phyloP scores from a whole-genome alignment of 1,140 invertebrate genomes.

The Lepeophtheirus salmonis region DNA sequence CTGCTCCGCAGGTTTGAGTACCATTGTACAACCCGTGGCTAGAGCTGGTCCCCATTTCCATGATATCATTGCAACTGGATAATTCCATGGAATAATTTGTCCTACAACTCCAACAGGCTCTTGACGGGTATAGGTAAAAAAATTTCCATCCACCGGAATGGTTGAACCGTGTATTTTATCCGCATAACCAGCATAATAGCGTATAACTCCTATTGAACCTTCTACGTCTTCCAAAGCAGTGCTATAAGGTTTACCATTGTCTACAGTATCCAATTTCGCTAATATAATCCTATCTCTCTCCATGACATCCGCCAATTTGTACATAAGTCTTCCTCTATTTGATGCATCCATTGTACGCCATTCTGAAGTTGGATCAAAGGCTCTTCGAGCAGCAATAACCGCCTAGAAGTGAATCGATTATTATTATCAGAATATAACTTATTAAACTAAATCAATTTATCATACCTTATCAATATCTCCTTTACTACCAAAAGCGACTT shows the following conservation, averaged over 20 bases:
- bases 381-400: constrained; percentile 49
- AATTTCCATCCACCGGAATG: constrained; percentile 43
- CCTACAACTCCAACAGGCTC: constrained; percentile 72
- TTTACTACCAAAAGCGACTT: constrained; percentile 32
- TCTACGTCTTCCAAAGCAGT: constrained; percentile 45
- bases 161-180: constrained; percentile 80
- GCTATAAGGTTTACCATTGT: constrained; percentile 66
- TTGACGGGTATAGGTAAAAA: constrained; percentile 43
- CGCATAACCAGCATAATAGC: constrained; percentile 76
- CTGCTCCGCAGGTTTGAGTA: constrained; percentile 82
- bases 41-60: constrained; percentile 73
- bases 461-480: background rate
- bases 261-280: constrained; percentile 54
- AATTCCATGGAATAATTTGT: constrained; percentile 83
- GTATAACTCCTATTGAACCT: constrained; percentile 38
- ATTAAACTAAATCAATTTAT: background rate
- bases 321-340: constrained; percentile 41
- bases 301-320: constrained; percentile 53
- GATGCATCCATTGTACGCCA: constrained; percentile 64
- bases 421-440: background rate
- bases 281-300: constrained; percentile 47
- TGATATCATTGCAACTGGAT: constrained; percentile 51
- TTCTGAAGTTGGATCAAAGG: constrained; percentile 47
- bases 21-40: constrained; percentile 58
- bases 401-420: constrained; percentile 30